Evolutionary conservation across 1,140 invertebrate species (phyloP), one percentile per base, ranked within the genome.

Genomic region (Eriocheir sinensis): DNA sequence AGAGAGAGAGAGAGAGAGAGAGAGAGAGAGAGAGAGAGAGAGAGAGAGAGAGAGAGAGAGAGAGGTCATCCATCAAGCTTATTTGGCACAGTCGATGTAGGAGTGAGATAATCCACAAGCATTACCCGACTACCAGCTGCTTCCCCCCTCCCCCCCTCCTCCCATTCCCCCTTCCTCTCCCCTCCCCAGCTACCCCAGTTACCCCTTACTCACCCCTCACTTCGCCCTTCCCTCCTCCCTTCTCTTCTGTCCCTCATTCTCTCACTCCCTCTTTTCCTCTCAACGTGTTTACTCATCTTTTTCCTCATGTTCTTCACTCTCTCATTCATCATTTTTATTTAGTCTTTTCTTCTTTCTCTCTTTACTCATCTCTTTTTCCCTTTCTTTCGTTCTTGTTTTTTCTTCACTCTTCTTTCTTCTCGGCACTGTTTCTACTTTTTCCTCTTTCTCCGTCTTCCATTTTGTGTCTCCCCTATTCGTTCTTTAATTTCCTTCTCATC

Each of bases 1-100:
- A 38, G 60, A n/a, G 60, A 79, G 60, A 79, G 89, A 27, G 60
- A 79, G 36, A 89, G 41, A 36, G 60, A n/a, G 60, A 79, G 89
- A 79, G 89, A 21, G 36, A 44, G 60, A 83, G 90, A 44, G 36
- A 12, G 15, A 48, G 88, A 15, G 53, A 32, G 30, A 3, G 53
- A 91, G n/a, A 30, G 44, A n/a, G n/a, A n/a, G n/a, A n/a, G n/a
- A n/a, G n/a, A n/a, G n/a, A n/a, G n/a, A n/a, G n/a, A n/a, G n/a
- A n/a, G n/a, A n/a, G n/a, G 72, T 93, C 80, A 93, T 93, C 91
- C 91, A 86, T 93, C 91, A 93, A 93, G 81, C 91, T 85, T 93
- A 93, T 93, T 93, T 93, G 81, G 86, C 91, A 86, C 34, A 81
- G 80, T 83, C 83, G 91, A 93, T 93, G 81, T 85, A 53, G 15